Base-by-base conservation (phyloP, 64 coral and sea anemone species). In the Anthopleura sola region DNA sequence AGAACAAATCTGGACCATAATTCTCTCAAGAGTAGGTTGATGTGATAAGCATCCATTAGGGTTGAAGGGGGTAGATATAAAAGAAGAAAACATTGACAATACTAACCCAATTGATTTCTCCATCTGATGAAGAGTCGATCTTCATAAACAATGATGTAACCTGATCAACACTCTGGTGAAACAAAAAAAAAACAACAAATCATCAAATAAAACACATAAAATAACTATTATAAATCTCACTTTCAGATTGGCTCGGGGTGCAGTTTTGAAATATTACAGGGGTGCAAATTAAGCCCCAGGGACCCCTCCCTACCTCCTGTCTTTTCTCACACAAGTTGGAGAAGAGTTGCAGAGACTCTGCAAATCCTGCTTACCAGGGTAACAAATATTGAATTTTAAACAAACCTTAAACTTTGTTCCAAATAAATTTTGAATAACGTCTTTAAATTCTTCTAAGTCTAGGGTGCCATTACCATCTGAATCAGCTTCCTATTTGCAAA, bases 61-160 rank as follows among this genome's bases (percentile, higher is more conserved):
- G 36, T 0, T 68, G 3, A 46, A 14, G 13, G 13, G 47, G 48
- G 1, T 18, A 29, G 26, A 13, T 5, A 5, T 17, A 38, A 85
- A 37, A 37, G 20, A 85, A 37, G 37, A 86, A 74, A 36, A 5
- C 19, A 56, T 60, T 58, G 33, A 69, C 32, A n/a, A 62, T n/a
- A 54, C 86, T 74, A 87, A 98, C 96, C 96, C 96, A 98, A 75
- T 98, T 98, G 23, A 94, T 98, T 94, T 98, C 92, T 38, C 92
- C 96, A 85, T 98, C 96, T 37, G 96, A 98, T 60, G 96, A 98
- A 55, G 92, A 98, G 77, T 98, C 96, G 23, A 98, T 98, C 85
- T 98, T 98, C 96, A 98, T 98, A 80, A 94, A 98, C 56, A 98
- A 68, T 20, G 90, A 79, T 47, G 87, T 94, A 11, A 98, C 90